Base-by-base conservation (phyloP, 2,113 vertebrate genomes). In the Tautogolabrus adspersus region DNA sequence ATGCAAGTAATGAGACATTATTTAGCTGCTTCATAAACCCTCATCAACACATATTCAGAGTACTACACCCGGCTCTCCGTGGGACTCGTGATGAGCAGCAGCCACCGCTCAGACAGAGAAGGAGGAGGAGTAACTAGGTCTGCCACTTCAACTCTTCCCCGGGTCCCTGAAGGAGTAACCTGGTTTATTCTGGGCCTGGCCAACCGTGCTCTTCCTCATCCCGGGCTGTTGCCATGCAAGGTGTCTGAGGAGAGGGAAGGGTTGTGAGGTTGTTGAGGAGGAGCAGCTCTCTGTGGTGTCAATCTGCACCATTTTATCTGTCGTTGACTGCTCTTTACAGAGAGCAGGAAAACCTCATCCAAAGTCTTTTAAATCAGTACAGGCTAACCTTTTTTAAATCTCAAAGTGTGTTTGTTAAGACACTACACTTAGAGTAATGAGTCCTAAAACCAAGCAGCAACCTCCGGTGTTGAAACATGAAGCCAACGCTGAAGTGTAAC, bases 91-190 rank as follows among this genome's bases (percentile, higher is more conserved):
- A 81, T 74, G 75, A 87, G 77, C 51, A 63, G 77, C 75, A 79
- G 76, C 72, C 61, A 23, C 75, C 6, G 65, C 70, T 23, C 84
- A 86, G 75, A 79, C 81, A 75, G 69, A 74, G 78, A 71, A 79
- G 75, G 87, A 71, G 87, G 76, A 84, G 88, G 85, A 78, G 84
- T 66, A 91, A 86, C 77, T 90, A 77, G 88, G 91, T 87, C 89
- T 89, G 81, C 80, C 90, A 85, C 88, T 79, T 88, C 79, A 49
- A 75, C 78, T 81, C 81, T 71, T 75, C 79, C 61, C 47, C 68
- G 18, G 59, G 70, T 93, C 88, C 91, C 90, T 55, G 66, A 88
- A 89, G 89, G 64, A 81, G 73, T 89, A 92, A 92, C 91, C 91
- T 92, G 91, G 84, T 91, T 92, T 92, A 88, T 89, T 88, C 81